Evolutionary conservation across 1,140 invertebrate genomes (phyloP).

Genomic region (Leptestheria dahalacensis): DNA sequence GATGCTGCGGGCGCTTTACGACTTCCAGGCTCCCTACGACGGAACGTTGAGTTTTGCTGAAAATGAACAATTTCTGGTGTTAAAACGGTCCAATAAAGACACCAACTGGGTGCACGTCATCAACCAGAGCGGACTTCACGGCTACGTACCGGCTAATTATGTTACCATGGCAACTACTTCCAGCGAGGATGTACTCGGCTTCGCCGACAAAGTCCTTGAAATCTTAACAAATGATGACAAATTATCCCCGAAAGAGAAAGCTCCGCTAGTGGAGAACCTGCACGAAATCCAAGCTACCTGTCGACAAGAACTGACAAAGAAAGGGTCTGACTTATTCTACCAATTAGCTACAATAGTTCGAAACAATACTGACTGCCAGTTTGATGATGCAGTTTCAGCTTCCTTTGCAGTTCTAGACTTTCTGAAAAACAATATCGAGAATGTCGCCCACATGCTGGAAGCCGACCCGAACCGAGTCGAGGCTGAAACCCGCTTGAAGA

Average conservation of each 20-base stretch:
- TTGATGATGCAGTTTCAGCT: neutral
- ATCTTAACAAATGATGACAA: neutral
- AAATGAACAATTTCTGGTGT: slow-evolving; percentile 1
- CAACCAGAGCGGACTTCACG: neutral
- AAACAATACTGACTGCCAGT: neutral
- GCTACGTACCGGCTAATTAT: slow-evolving; percentile 5
- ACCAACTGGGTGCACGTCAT: slow-evolving; percentile 4
- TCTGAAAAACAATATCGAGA: neutral
- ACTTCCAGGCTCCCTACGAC: slow-evolving; percentile 7
- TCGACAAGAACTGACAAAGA: neutral
- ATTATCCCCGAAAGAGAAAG: neutral
- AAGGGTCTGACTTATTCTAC: neutral
- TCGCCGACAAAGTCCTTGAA: neutral
- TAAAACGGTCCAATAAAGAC: slow-evolving; percentile 3
- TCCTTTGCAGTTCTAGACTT: neutral
- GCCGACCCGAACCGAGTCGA: neutral
- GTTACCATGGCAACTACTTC: neutral
- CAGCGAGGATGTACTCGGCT: neutral
- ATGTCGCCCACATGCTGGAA: neutral
- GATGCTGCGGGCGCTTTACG: slow-evolving; percentile 8
- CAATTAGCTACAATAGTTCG: slow-evolving; percentile 4
- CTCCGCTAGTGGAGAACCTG: neutral
- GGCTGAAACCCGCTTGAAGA: neutral
- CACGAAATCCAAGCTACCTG: neutral
- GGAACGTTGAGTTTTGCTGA: neutral